phyloP scores from a whole-genome alignment of 2,888 invertebrate species.

The Ophion costatus region DNA sequence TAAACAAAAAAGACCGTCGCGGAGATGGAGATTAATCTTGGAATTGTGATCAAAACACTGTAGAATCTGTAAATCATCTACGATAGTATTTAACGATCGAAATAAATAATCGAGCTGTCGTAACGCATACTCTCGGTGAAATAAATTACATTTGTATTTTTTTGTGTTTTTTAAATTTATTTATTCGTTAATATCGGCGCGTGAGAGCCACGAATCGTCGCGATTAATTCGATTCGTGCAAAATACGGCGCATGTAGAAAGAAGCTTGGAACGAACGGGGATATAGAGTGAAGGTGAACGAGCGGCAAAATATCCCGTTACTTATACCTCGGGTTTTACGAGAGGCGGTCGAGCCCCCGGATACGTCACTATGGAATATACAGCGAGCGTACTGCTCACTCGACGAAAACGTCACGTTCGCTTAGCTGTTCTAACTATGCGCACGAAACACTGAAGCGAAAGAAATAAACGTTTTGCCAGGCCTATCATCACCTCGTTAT shows the following conservation, averaged over 20 bases:
- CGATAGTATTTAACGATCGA: background rate
- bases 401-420: conserved; percentile 47
- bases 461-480: background rate
- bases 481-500: background rate
- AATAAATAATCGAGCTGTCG: background rate
- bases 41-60: background rate
- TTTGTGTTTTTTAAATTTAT: background rate
- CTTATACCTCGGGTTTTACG: conserved; percentile 49
- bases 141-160: background rate
- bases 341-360: conserved; percentile 62
- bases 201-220: background rate
- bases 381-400: conserved; percentile 3
- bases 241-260: background rate
- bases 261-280: background rate
- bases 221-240: background rate
- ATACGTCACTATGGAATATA: conserved; percentile 48
- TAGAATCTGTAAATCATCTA: background rate
- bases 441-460: background rate
- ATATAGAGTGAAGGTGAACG: conserved; percentile 44
- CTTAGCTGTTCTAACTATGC: background rate
- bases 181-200: background rate
- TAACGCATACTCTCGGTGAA: background rate
- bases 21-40: conserved; percentile 1
- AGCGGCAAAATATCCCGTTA: conserved; percentile 51
- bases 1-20: background rate